Conservation (phyloP, 2,113 vertebrate species). For the Antidorcas marsupialis region DNA sequence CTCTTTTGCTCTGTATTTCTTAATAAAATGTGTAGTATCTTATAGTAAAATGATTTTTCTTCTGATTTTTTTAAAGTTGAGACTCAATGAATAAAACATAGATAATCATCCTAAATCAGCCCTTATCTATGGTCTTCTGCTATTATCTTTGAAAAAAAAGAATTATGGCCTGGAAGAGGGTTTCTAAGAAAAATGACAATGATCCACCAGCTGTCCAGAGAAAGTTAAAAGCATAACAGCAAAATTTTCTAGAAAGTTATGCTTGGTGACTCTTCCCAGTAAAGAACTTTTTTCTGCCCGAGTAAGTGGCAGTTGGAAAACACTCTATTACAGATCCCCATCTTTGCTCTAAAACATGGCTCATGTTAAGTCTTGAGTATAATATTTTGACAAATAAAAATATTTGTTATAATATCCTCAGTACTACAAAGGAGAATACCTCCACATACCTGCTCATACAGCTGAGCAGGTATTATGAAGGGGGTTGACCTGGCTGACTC, state of each 20-base stretch:
- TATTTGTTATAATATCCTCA: background rate
- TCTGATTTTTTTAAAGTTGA: background rate
- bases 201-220: background rate
- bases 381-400: background rate
- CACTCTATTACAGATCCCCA: background rate
- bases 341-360: background rate
- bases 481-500: background rate
- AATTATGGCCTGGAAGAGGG: background rate
- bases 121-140: background rate
- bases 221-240: background rate
- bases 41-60: background rate
- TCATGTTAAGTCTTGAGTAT: background rate
- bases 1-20: background rate
- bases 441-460: background rate
- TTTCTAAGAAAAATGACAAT: slow-evolving; percentile 23
- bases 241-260: background rate
- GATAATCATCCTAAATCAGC: background rate
- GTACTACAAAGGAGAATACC: background rate
- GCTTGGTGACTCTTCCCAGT: background rate
- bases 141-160: background rate
- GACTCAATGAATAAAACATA: background rate
- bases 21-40: background rate
- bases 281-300: background rate
- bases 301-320: background rate
- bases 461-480: background rate